Evolutionary conservation across 2,797 vertebrate genomes (phyloP).

Genomic region (Cheirogaleus major): DNA sequence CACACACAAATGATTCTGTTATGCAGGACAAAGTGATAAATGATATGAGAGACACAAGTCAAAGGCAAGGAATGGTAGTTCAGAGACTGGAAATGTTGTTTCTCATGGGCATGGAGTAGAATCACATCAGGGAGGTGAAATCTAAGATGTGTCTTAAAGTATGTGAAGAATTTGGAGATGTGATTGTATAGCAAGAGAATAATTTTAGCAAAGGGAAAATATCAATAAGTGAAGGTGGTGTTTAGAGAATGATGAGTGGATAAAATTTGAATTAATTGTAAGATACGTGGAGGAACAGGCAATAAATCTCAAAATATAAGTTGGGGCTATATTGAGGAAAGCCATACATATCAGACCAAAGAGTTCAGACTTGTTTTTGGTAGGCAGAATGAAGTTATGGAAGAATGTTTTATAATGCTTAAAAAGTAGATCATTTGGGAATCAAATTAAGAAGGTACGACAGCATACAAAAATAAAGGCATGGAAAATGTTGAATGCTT

Average conservation of each 20-base stretch:
- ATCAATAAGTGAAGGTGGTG: not conserved
- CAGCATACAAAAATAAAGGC: not conserved
- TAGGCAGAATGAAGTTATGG: not conserved
- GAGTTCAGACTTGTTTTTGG: not conserved
- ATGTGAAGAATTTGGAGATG: not conserved
- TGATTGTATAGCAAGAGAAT: not conserved
- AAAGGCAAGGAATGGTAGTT: not conserved
- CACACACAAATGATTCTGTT: not conserved
- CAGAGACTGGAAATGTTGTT: not conserved
- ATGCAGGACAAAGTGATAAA: not conserved
- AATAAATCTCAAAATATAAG: not conserved
- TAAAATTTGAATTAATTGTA: not conserved
- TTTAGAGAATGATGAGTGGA: not conserved
- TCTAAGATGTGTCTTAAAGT: not conserved
- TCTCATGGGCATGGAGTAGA: not conserved
- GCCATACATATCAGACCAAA: accelerated
- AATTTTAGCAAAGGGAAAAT: not conserved
- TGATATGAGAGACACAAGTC: not conserved
- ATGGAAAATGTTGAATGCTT: not conserved
- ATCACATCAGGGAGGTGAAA: not conserved
- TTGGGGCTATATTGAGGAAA: not conserved
- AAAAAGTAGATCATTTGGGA: not conserved
- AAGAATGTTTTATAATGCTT: not conserved
- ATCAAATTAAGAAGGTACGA: not conserved
- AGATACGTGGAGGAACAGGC: not conserved